phyloP scores from a whole-genome alignment of 2,113 vertebrate genomes.

The Catagonus wagneri region DNA sequence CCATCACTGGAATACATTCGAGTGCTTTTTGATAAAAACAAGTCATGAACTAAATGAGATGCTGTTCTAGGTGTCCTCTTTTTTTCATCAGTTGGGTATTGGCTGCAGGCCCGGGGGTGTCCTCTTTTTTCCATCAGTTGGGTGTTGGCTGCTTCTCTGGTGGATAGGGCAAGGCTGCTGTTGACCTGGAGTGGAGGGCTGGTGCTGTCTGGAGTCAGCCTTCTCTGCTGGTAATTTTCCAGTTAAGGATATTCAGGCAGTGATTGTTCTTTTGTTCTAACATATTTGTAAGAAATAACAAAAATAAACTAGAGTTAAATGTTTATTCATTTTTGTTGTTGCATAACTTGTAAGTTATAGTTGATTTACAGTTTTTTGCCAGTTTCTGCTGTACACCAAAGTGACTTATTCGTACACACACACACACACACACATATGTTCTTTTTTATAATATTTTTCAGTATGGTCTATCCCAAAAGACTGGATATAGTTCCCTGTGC shows the following conservation, averaged over 20 bases:
- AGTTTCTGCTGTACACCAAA: too few relatives aligned
- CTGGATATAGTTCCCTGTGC: too few relatives aligned
- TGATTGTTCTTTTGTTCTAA: background rate
- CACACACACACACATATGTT: too few relatives aligned
- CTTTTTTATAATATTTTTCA: too few relatives aligned
- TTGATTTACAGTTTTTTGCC: too few relatives aligned
- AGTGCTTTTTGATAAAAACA: background rate
- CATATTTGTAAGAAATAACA: background rate
- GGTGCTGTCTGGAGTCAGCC: background rate
- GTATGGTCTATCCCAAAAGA: too few relatives aligned
- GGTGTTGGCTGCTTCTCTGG: background rate
- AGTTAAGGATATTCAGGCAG: background rate
- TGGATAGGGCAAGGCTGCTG: background rate
- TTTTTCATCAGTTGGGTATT: background rate
- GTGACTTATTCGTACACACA: too few relatives aligned
- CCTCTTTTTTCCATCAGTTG: too few relatives aligned
- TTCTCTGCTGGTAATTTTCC: background rate
- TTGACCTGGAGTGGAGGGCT: background rate
- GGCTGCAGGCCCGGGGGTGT: background rate
- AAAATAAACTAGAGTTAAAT: background rate
- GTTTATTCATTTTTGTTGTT: background rate
- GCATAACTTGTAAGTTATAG: too few relatives aligned
- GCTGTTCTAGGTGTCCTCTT: background rate
- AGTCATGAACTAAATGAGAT: background rate
- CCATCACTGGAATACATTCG: background rate